Conservation (phyloP, 2,113 vertebrate species). For the Corythoichthys intestinalis region DNA sequence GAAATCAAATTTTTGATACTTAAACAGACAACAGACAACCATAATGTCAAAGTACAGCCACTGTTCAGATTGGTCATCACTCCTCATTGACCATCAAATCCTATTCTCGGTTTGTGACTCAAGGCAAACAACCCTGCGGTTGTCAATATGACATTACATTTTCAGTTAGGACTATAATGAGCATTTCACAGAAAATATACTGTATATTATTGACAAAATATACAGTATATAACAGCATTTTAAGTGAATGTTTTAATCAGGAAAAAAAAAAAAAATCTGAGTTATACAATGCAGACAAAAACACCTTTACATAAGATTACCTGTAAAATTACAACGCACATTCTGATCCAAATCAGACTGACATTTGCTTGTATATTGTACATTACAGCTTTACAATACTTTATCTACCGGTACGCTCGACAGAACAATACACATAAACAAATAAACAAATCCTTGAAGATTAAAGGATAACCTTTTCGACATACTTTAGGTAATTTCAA, state of each 20-base stretch:
- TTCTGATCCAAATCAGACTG: not conserved
- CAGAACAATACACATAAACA: conserved; percentile 1
- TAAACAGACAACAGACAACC: conserved; percentile 12
- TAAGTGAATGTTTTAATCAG: not conserved
- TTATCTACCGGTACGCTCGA: not conserved
- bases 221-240: not conserved
- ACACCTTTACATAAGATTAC: too few relatives aligned
- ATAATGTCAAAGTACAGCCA: not conserved
- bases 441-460: not conserved
- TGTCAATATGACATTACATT: not conserved
- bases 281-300: too few relatives aligned
- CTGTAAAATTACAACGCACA: too few relatives aligned
- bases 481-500: not conserved
- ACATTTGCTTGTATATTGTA: not conserved
- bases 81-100: conserved; percentile 4
- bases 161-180: not conserved
- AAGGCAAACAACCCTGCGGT: not conserved
- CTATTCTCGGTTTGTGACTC: conserved; percentile 2
- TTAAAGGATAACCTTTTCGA: not conserved
- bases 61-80: not conserved
- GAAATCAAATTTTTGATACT: not conserved
- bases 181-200: not conserved
- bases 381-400: not conserved
- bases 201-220: not conserved
- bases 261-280: not conserved